These are phyloP conservation scores for Limnephilus lunatus DNA, from an alignment of 2,888 invertebrate genomes.

Conservation along the genomic window DNA sequence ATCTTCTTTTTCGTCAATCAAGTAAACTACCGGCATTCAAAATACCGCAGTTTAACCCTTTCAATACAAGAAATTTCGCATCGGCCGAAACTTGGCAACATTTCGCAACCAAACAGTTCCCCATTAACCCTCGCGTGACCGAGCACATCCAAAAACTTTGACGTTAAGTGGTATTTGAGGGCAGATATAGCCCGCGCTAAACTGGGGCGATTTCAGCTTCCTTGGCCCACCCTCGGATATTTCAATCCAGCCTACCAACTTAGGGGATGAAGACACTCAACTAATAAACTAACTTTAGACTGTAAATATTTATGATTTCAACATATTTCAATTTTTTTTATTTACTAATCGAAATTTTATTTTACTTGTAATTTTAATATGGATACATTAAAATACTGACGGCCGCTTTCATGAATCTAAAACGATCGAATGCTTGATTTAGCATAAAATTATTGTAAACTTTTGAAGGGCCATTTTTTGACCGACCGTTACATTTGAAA, in stretches of 20 bases:
- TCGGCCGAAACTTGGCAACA: no score
- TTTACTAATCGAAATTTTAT: neutral
- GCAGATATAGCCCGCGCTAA: constrained; percentile 19
- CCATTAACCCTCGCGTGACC: constrained; percentile 38
- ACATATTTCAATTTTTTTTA: neutral
- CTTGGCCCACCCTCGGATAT: neutral
- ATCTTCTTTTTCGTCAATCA: no score
- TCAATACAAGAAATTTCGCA: no score
- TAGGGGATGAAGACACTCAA: neutral
- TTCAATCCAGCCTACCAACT: neutral
- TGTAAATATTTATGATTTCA: neutral
- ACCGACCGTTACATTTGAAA: no score
- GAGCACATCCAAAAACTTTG: constrained; percentile 44
- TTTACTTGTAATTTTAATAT: neutral
- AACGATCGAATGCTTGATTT: no score
- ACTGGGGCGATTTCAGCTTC: neutral
- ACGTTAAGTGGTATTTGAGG: constrained; percentile 47
- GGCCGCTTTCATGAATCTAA: no score
- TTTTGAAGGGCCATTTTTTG: no score
- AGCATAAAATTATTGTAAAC: no score
- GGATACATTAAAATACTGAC: no score
- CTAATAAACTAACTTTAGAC: neutral
- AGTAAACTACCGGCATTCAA: no score
- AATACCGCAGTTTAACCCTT: no score
- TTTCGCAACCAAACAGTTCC: neutral